phyloP scores from a whole-genome alignment of 2,113 vertebrate species.

The Stegastes partitus region DNA sequence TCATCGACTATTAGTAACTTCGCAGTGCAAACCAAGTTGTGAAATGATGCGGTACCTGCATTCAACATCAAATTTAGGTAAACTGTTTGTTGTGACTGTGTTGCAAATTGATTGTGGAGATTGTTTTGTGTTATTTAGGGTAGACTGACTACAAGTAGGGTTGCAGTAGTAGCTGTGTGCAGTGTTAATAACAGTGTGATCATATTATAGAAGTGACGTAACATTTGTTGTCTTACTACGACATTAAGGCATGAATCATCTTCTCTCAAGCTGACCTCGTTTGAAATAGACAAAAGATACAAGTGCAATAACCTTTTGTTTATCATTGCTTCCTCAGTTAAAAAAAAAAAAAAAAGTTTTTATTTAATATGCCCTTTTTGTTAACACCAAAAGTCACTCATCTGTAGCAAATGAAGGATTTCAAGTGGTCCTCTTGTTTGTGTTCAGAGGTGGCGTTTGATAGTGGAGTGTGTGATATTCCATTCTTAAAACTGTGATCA shows the following conservation, averaged over 20 bases:
- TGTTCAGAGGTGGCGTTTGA: conserved; percentile 74
- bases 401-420: conserved; percentile 77
- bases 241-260: conserved; percentile 81
- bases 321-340: conserved; percentile 81
- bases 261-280: conserved; percentile 81
- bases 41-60: conserved; percentile 55
- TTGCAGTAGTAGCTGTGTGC: conserved; percentile 83
- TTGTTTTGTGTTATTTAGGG: conserved; percentile 74
- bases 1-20: conserved; percentile 44
- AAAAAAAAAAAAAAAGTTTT: conserved; percentile 35
- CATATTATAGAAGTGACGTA: conserved; percentile 80
- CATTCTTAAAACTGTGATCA: conserved; percentile 85
- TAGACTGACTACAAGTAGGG: conserved; percentile 76
- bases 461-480: conserved; percentile 80
- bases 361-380: conserved; percentile 68
- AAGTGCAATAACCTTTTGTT: conserved; percentile 87
- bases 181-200: conserved; percentile 83
- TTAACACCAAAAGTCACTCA: conserved; percentile 80
- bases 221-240: conserved; percentile 77
- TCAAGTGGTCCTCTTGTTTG: conserved; percentile 74
- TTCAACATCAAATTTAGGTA: conserved; percentile 63
- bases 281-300: conserved; percentile 80
- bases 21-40: conserved; percentile 51
- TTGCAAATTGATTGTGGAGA: conserved; percentile 78
- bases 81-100: conserved; percentile 78